A percentile compares a stretch with the other conserved stretches of the same genome.
phyloP scores from a whole-genome alignment of 2,797 vertebrate genomes.

The Emydoidea blandingii region DNA sequence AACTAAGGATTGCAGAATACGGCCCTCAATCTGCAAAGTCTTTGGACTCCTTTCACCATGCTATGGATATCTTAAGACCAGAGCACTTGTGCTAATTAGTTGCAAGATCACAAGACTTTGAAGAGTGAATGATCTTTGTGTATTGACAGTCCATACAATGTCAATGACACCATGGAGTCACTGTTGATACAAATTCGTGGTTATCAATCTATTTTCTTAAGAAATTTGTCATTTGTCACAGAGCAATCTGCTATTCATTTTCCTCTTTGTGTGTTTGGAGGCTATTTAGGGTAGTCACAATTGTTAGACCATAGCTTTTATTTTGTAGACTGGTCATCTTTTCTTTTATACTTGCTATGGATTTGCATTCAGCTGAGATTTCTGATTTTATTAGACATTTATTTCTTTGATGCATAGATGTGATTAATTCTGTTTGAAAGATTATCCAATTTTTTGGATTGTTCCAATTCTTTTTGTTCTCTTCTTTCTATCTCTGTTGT shows the following conservation, averaged over 20 bases:
- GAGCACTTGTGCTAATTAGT: neutral
- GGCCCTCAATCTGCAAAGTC: neutral
- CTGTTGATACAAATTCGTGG: neutral
- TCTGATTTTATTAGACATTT: slow-evolving; percentile 9
- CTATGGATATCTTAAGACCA: neutral
- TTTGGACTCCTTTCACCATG: neutral
- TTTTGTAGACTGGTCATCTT: neutral
- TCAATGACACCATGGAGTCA: neutral
- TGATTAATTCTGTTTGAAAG: neutral
- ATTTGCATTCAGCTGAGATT: neutral
- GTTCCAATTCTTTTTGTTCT: neutral
- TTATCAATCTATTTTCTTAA: neutral
- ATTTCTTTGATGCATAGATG: neutral
- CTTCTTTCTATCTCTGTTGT: slow-evolving; percentile 7
- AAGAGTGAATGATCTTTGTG: neutral
- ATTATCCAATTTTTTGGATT: neutral
- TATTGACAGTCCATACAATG: neutral
- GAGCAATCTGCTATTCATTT: neutral
- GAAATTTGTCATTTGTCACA: neutral
- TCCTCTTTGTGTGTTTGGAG: neutral
- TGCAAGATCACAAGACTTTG: neutral
- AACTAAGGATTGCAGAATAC: neutral
- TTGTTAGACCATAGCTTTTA: neutral
- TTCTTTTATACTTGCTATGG: neutral
- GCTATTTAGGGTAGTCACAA: neutral